phyloP scores from a whole-genome alignment of 2,797 vertebrate genomes.

The Gymnoscopelus microlampas region DNA sequence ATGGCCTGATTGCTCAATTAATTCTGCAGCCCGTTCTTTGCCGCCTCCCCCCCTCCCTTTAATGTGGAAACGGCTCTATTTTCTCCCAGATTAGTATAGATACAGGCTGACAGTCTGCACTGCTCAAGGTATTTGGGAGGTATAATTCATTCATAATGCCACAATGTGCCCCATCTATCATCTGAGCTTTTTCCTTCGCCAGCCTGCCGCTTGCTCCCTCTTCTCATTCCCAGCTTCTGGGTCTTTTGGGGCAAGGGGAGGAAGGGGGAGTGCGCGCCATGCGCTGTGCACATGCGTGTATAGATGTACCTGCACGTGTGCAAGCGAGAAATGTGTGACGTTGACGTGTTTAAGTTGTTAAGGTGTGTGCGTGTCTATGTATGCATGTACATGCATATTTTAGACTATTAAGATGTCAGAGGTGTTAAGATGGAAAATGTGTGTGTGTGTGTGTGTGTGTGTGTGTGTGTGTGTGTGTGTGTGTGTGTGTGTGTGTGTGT shows the following conservation, averaged over 20 bases:
- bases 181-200: conserved; percentile 81
- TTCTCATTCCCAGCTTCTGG: conserved; percentile 81
- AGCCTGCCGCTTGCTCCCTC: conserved; percentile 77
- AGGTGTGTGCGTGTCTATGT: background rate
- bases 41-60: conserved; percentile 67
- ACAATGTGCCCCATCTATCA: conserved; percentile 94
- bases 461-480: conserved; percentile 35
- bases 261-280: background rate
- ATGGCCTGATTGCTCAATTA: conserved; percentile 95
- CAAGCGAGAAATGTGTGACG: no score
- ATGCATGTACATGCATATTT: background rate
- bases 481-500: background rate
- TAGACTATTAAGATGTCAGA: no score
- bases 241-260: conserved; percentile 67
- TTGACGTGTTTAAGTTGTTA: no score
- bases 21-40: conserved; percentile 80
- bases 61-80: conserved; percentile 91
- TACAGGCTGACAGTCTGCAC: conserved; percentile 90
- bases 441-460: conserved; percentile 30
- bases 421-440: background rate
- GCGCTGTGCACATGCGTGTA: background rate
- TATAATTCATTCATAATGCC: conserved; percentile 99
- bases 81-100: conserved; percentile 96
- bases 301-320: conserved; percentile 8
- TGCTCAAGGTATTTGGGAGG: conserved; percentile 96